These are phyloP conservation scores for Charina bottae DNA, from an alignment of 2,113 vertebrate genomes.

Conservation along the genomic window DNA sequence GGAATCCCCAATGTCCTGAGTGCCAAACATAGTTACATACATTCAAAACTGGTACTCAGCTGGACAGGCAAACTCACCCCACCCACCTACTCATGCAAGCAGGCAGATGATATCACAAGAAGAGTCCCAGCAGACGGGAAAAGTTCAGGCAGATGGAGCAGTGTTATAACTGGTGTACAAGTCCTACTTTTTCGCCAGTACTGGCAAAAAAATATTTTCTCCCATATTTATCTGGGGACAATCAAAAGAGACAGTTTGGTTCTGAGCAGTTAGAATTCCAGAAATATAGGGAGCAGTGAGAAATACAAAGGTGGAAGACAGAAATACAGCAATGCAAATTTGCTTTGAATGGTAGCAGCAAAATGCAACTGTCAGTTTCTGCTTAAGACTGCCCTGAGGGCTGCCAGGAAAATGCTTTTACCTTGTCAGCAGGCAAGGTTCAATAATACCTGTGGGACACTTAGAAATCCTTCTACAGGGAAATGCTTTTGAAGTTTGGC, in stretches of 20 bases:
- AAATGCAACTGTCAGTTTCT: not conserved
- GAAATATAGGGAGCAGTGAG: not conserved
- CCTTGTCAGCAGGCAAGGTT: not conserved
- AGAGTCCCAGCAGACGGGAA: not conserved
- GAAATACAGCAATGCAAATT: not conserved
- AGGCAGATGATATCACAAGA: not conserved
- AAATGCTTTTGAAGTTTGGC: not conserved
- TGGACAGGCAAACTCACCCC: not conserved
- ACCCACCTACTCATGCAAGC: not conserved
- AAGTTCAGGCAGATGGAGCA: not conserved
- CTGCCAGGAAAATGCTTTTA: slow-evolving; percentile 1
- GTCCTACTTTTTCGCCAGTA: not conserved
- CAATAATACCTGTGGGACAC: not conserved
- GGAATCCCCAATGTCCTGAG: not conserved
- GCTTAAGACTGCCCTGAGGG: not conserved
- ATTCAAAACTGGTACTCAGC: not conserved
- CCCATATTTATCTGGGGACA: not conserved
- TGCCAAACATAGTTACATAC: not conserved
- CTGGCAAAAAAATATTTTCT: not conserved
- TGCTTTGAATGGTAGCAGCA: not conserved
- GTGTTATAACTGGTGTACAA: not conserved
- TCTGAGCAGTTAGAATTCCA: not conserved
- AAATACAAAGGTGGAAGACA: not conserved
- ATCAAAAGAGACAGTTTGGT: not conserved
- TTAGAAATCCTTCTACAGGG: not conserved